Evolutionary conservation across 1,140 invertebrate genomes (phyloP), one percentile per base, ranked within the genome.

Genomic region (Lordiphosa clarofinis): DNA sequence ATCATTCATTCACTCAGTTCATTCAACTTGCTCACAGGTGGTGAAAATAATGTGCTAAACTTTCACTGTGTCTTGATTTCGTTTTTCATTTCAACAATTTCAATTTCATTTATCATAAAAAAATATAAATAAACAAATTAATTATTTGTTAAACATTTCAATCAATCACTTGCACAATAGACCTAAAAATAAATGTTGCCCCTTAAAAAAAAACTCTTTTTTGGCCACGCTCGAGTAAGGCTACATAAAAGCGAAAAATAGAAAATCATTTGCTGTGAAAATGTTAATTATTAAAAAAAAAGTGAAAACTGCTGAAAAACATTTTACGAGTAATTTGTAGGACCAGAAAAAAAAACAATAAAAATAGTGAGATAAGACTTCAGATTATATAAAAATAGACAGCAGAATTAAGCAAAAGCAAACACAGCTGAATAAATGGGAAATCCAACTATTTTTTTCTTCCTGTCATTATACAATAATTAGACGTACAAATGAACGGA

Each of bases 211-310:
- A 6, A 36, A 47, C 21, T 24, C 21, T 24, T 24, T 24, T 5
- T 24, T 46, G 46, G 67, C 19, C 33, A 67, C 64, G 64, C 64
- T 67, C 64, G 46, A 67, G 54, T 67, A 59, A 40, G 47, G 7
- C 28, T 40, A 40, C 63, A 53, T 37, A 66, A 11, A 44, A 55
- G 12, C 10, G 10, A 47, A 57, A 57, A 67, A 67, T 67, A 67
- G 63, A 67, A 67, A 67, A 67, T 67, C 64, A 67, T 47, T 67
- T 42, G 53, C 64, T 67, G 42, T 67, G 64, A 67, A 67, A 67
- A 67, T 67, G 55, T 56, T 67, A 67, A 67, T 67, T 67, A 59
- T 58, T 53, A 53, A 19, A 33, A 40, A 36, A 43, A 67, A 67
- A 67, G 64, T 67, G 64, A 67, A 67, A 67, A 67, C 63, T 53